These are phyloP conservation scores for Heliconius eleuchia DNA, from an alignment of 1,140 invertebrate species.

Conservation along the genomic window DNA sequence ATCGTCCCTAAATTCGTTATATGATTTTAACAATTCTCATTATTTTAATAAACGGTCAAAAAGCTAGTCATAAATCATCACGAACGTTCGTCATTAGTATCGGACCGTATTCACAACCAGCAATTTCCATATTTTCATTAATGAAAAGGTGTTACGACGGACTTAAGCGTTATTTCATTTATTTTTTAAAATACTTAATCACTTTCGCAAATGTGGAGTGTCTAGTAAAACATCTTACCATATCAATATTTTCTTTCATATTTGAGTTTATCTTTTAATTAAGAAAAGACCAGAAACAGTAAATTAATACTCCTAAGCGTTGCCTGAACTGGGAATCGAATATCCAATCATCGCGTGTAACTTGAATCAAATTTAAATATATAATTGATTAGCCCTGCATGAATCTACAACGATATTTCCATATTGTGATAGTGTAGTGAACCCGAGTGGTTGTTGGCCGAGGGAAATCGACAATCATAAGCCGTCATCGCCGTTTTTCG, in stretches of 20 bases:
- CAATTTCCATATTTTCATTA: slow-evolving; percentile 75
- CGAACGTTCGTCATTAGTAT: slow-evolving; percentile 58
- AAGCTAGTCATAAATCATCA: slow-evolving; percentile 69
- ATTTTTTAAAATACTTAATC: not conserved
- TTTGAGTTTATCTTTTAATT: too few species aligned
- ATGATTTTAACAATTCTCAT: slow-evolving; percentile 63
- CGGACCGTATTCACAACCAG: slow-evolving; percentile 47
- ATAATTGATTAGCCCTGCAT: slow-evolving; percentile 20
- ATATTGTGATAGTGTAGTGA: slow-evolving; percentile 9
- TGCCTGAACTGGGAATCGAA: too few species aligned
- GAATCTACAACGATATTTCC: slow-evolving; percentile 5
- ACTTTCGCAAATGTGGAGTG: not conserved
- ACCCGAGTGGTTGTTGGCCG: not conserved
- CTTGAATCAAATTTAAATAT: not conserved
- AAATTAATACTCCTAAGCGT: too few species aligned
- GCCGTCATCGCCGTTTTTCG: slow-evolving; percentile 50
- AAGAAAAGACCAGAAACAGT: too few species aligned
- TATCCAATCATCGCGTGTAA: not conserved
- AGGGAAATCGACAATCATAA: slow-evolving; percentile 33
- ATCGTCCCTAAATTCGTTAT: slow-evolving; percentile 43
- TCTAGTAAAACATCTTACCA: not conserved
- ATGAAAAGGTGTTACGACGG: slow-evolving; percentile 45
- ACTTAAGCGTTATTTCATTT: slow-evolving; percentile 19
- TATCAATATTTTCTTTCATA: too few species aligned
- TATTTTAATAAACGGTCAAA: slow-evolving; percentile 68